Conservation (phyloP, 2,888 invertebrate species). For the Ashinkailepas kermadecensis region DNA sequence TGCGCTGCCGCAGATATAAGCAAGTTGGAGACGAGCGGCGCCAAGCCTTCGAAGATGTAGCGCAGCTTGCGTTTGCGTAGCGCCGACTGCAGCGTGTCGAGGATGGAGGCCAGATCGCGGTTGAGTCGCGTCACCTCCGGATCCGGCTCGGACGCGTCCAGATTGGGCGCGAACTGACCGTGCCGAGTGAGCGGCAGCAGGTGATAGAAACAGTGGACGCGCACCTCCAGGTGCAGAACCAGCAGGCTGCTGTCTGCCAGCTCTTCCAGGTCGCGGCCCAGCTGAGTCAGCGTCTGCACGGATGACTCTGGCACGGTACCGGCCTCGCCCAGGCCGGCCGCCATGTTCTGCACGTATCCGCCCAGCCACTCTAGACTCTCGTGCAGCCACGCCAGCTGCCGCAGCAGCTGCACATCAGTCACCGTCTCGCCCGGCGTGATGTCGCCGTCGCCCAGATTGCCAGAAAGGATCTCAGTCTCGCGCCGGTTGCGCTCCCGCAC, state of each 20-base stretch:
- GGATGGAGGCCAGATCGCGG: conserved; percentile 65
- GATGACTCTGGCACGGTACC: conserved; percentile 56
- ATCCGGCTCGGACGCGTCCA: conserved; percentile 68
- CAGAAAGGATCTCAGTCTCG: conserved; percentile 87
- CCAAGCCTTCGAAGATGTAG: conserved; percentile 86
- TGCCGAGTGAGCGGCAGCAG: conserved; percentile 52
- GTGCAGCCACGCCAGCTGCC: conserved; percentile 78
- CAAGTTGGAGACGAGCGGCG: conserved; percentile 64
- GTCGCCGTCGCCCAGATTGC: conserved; percentile 80
- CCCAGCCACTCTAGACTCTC: conserved; percentile 63
- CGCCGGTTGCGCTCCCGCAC: conserved; percentile 55
- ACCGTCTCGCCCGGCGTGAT: conserved; percentile 78
- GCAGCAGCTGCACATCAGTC: conserved; percentile 70
- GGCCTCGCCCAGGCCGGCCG: conserved; percentile 50
- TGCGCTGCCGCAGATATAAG: conserved; percentile 71
- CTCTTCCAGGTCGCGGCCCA: conserved; percentile 75
- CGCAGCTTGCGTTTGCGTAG: conserved; percentile 65
- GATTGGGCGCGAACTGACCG: conserved; percentile 45
- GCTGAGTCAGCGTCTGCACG: conserved; percentile 55
- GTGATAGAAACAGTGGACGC: conserved; percentile 94
- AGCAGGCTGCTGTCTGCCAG: conserved; percentile 83
- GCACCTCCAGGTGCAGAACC: conserved; percentile 84
- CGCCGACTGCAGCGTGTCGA: conserved; percentile 65
- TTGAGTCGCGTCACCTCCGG: conserved; percentile 68
- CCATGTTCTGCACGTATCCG: conserved; percentile 27